These are phyloP conservation scores for Acheta domesticus DNA, from an alignment of 2,888 invertebrate species.

Conservation along the genomic window DNA sequence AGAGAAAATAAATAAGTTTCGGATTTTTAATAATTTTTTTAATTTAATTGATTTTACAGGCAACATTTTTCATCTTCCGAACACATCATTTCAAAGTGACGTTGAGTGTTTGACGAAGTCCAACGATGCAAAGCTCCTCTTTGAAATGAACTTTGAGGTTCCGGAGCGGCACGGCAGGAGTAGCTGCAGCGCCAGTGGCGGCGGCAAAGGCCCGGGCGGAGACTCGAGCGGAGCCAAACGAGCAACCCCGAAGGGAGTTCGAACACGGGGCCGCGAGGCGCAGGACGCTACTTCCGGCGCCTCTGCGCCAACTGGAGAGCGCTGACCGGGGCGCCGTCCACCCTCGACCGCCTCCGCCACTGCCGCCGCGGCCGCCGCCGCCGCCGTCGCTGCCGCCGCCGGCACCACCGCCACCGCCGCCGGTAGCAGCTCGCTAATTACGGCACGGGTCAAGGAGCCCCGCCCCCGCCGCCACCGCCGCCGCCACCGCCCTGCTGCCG, in stretches of 20 bases:
- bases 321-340: neutral
- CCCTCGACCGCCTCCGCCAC: neutral
- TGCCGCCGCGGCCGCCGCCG: neutral
- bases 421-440: conserved; percentile 18
- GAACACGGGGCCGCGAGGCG: conserved; percentile 18
- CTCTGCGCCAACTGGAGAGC: neutral
- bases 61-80: no score
- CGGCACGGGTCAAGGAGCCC: conserved; percentile 18
- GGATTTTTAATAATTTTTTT: no score
- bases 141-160: no score
- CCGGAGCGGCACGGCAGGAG: no score
- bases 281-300: neutral
- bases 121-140: no score
- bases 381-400: neutral
- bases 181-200: neutral
- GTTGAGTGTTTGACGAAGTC: no score
- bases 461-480: neutral
- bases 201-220: neutral
- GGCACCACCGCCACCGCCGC: neutral
- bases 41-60: no score
- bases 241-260: conserved; percentile 18
- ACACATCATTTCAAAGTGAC: no score
- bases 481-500: neutral
- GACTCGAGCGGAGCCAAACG: conserved; percentile 5
- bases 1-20: no score